Conservation (phyloP, 1,140 invertebrate genomes). For the Hirudo medicinalis region DNA sequence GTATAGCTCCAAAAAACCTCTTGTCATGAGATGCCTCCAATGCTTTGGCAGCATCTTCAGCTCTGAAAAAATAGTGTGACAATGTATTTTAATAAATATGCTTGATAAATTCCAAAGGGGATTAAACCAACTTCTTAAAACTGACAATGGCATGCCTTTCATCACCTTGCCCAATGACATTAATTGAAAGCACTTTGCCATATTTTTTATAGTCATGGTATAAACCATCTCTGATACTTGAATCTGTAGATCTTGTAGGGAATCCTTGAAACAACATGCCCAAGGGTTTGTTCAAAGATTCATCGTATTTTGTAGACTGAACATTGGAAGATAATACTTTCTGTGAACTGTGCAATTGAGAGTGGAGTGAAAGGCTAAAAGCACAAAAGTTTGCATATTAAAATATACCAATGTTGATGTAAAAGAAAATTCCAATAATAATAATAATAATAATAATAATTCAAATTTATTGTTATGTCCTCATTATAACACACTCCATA, state of each 20-base stretch:
- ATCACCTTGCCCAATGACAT: slow-evolving; percentile 64
- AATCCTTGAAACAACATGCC: slow-evolving; percentile 15
- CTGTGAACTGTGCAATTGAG: background rate
- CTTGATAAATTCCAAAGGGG: slow-evolving; percentile 15
- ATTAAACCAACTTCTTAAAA: slow-evolving; percentile 64
- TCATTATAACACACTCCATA: too few species aligned
- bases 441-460: background rate
- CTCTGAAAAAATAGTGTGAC: slow-evolving; percentile 34
- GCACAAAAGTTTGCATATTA: background rate
- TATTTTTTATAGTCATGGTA: slow-evolving; percentile 98
- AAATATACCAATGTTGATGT: background rate
- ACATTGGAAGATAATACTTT: background rate
- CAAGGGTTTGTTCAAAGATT: background rate
- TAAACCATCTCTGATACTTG: slow-evolving; percentile 85
- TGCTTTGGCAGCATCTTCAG: slow-evolving; percentile 88
- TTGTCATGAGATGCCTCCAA: slow-evolving; percentile 88
- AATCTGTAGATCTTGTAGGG: slow-evolving; percentile 38
- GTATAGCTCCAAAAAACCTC: slow-evolving; percentile 67
- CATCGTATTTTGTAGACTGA: background rate
- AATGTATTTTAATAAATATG: background rate
- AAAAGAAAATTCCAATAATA: background rate
- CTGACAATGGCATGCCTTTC: slow-evolving; percentile 75
- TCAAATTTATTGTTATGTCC: background rate
- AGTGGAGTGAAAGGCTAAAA: background rate
- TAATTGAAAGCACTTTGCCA: slow-evolving; percentile 89